These are phyloP conservation scores for Apistogramma diplotaenia DNA, from an alignment of 2,113 vertebrate species.

Conservation along the genomic window DNA sequence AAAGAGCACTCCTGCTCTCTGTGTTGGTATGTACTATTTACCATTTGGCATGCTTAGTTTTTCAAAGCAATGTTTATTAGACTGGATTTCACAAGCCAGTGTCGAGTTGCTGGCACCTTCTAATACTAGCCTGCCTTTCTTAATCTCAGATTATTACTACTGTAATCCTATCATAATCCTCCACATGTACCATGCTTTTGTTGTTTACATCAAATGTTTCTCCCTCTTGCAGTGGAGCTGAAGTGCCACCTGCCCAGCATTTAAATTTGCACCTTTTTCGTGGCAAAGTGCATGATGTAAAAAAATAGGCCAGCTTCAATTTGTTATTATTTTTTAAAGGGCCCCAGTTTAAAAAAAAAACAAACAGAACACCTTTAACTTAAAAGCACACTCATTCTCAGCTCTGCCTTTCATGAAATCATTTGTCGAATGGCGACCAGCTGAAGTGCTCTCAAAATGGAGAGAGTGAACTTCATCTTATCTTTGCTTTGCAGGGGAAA, in stretches of 20 bases:
- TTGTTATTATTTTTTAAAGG: background rate
- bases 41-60: background rate
- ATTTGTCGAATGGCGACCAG: slow-evolving; percentile 57
- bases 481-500: slow-evolving; percentile 9
- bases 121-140: slow-evolving; percentile 47
- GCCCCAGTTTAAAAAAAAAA: no score
- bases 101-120: slow-evolving; percentile 35
- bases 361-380: slow-evolving; percentile 21
- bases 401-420: slow-evolving; percentile 28
- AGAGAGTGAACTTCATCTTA: slow-evolving; percentile 51
- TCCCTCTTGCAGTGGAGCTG: slow-evolving; percentile 20
- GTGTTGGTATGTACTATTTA: background rate
- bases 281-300: slow-evolving; percentile 19
- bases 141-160: slow-evolving; percentile 71
- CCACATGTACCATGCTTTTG: slow-evolving; percentile 58
- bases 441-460: slow-evolving; percentile 64
- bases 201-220: slow-evolving; percentile 65
- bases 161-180: slow-evolving; percentile 68
- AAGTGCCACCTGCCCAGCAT: slow-evolving; percentile 15
- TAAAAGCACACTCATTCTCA: slow-evolving; percentile 17
- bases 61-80: slow-evolving; percentile 5
- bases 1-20: background rate
- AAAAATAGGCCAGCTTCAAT: slow-evolving; percentile 47
- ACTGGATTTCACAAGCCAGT: slow-evolving; percentile 4
- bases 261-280: slow-evolving; percentile 23